phyloP scores from a whole-genome alignment of 1,140 invertebrate species.

The Hydropsyche tenuis region DNA sequence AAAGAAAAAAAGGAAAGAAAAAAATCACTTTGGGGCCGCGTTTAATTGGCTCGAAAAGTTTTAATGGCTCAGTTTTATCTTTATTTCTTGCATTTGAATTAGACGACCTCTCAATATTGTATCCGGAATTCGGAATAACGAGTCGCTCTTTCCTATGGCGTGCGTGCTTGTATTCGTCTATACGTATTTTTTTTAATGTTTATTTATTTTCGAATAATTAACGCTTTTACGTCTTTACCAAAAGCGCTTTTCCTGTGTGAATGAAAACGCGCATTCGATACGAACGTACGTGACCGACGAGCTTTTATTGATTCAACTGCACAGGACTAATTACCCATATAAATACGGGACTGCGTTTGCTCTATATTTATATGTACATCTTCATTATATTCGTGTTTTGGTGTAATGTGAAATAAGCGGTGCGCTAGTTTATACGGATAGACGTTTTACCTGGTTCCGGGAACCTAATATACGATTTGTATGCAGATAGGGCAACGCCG shows the following conservation, averaged over 20 bases:
- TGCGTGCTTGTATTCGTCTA: neutral
- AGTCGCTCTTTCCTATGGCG: neutral
- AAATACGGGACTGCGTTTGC: neutral
- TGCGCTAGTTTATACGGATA: conserved; percentile 23
- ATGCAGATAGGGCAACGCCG: conserved; percentile 46
- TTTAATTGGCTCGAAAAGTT: conserved; percentile 48
- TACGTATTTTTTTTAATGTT: conserved; percentile 8
- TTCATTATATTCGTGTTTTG: neutral
- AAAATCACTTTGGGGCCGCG: conserved; percentile 42
- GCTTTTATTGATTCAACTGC: neutral
- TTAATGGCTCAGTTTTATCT: conserved; percentile 48
- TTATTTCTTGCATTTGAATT: conserved; percentile 44
- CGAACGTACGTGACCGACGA: neutral
- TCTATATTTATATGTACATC: conserved; percentile 2
- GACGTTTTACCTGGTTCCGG: conserved; percentile 34
- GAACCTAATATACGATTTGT: conserved; percentile 48
- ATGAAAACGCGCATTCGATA: neutral
- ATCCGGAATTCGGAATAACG: conserved; percentile 35
- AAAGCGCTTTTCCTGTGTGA: neutral
- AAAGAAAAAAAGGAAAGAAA: conserved; percentile 11
- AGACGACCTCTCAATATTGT: conserved; percentile 37
- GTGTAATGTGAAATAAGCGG: neutral
- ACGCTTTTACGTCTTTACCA: conserved; percentile 16
- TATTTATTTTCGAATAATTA: conserved; percentile 29
- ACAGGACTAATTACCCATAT: neutral